Conservation (phyloP, 2,113 vertebrate genomes). For the Tangachromis dhanisi region DNA sequence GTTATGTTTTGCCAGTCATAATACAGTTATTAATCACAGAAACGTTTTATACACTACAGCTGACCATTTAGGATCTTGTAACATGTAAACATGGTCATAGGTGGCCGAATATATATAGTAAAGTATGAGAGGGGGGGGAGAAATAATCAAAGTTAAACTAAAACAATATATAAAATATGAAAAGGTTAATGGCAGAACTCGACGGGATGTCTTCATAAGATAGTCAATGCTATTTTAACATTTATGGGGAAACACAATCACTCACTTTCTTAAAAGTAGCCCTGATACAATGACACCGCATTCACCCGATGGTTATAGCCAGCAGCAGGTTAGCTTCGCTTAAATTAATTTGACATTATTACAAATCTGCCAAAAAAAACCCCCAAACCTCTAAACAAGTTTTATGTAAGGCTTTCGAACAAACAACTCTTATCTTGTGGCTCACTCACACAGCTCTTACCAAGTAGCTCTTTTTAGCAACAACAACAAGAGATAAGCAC, state of each 20-base stretch:
- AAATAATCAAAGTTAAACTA: neutral
- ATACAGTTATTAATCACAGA: neutral
- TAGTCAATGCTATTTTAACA: neutral
- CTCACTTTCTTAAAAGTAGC: neutral
- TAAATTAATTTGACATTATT: neutral
- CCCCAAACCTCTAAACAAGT: neutral
- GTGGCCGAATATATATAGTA: neutral
- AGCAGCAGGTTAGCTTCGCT: neutral
- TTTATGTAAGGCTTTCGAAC: neutral
- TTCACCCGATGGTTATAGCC: neutral
- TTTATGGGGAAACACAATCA: neutral
- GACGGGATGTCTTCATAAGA: neutral
- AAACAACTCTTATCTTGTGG: neutral
- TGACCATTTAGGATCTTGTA: neutral
- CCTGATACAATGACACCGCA: neutral
- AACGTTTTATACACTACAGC: neutral
- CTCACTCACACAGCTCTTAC: neutral
- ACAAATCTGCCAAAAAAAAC: neutral
- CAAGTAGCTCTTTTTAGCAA: neutral
- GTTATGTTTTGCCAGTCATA: neutral
- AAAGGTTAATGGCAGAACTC: neutral
- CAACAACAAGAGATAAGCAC: neutral
- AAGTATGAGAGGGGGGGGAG: neutral
- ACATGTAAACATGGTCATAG: conserved; percentile 32
- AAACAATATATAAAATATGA: neutral